Base-by-base conservation (phyloP, 35 echinoderm and acorn worm species). In the Heliocidaris tuberculata region DNA sequence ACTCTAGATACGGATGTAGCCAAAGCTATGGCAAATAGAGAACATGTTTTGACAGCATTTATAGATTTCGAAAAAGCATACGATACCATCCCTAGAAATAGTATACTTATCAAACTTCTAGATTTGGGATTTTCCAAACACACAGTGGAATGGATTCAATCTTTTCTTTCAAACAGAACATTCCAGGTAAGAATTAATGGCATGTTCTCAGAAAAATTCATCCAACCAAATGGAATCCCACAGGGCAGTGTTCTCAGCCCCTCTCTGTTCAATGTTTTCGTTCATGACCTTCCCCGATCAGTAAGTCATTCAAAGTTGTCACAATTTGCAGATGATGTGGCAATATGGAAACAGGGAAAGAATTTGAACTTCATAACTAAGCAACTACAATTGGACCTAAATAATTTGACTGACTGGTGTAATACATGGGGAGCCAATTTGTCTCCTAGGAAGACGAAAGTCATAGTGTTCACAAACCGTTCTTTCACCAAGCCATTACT, bases 1-100 rank as follows among this genome's bases (percentile, higher is more conserved):
- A 21, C 89, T 27, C 35, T 91, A 13, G 89, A 91, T 7, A 91
- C 89, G 5, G 89, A 91, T 42, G 15, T 35, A 49, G 32, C 4
- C 31, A 91, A 91, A 48, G 89, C 89, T 47, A 91, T 91, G 24
- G 89, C 32, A 1, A 91, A 49, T 16, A 91, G 32, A 49, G 89
- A 91, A 91, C 32, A 31, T 48, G 12, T 89, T 32, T 9, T 90
- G 6, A 15, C 89, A 7, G 89, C 24, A 10, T 91, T 91, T 49
- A 21, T 91, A 35, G 89, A 91, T 91, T 91, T 91, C 21, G 89
- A 91, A 49, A 91, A 91, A 24, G 89, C 89, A 1, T 91, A 91
- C 15, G 89, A 91, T 49, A 91, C 89, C 5, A 21, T 91, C 12
- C 89, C 30, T 15, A 91, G 0, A n/a, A 91, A 48, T 35, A 2